Base-by-base conservation (phyloP, 1,140 invertebrate species). In the Liolophura sinensis region DNA sequence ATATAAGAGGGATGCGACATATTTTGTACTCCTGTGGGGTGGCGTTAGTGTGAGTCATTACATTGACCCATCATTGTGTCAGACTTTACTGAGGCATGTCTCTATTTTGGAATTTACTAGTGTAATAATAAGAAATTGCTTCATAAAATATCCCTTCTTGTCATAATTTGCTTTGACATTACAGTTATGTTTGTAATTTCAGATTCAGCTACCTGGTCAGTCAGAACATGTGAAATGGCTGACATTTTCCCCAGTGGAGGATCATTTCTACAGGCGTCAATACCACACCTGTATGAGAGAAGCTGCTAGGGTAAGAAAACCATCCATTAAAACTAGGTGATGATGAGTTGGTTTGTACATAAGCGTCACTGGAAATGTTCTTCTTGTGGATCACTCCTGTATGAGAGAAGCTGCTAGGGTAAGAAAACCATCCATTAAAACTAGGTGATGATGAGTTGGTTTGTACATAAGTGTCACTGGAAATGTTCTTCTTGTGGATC, bases 171-270 rank as follows among this genome's bases (percentile, higher is more conserved):
- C 5, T 54, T 65, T 49, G 15, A 22, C 47, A 20, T 14, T 24
- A 22, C 20, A 57, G n/a, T 40, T 20, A n/a, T n/a, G n/a, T 11
- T 22, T 40, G 3, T 9, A 18, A 54, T 65, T 70, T 52, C 67
- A 87, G 82, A 79, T 88, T 40, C 70, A 82, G 31, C 79, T 88
- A 54, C 87, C 87, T 1, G 57, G 72, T 51, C 86, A 87, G 73
- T 83, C 73, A n/a, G 81, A 86, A 63, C 70, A 83, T 47, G 68
- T 85, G 16, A 82, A 88, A 73, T 86, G 85, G 85, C 69, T 89
- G 56, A 78, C 83, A 9, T 89, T 89, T 77, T 87, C 87, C n/a
- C 86, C 87, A 4, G 85, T 89, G 3, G 89, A 89, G 77, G 85
- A 88, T 64, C 85, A 89, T 77, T 89, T 89, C 74, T 89, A 89